Evolutionary conservation across 2,888 invertebrate genomes (phyloP).

Genomic region (Mesorhabditis spiculigera): DNA sequence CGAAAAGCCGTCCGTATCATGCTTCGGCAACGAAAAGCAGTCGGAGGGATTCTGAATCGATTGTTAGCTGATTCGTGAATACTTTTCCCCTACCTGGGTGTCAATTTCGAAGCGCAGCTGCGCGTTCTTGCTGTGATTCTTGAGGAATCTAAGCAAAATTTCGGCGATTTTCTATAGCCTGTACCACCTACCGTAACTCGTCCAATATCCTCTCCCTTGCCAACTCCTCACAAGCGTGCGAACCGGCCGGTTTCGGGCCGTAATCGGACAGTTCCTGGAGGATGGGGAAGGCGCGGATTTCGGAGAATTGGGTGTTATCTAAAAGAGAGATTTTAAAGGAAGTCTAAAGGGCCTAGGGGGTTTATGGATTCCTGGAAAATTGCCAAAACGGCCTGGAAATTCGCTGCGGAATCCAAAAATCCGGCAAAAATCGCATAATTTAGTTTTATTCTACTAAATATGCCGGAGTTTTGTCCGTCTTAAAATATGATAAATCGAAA

Average conservation of each 20-base stretch:
- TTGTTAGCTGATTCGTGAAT: background rate
- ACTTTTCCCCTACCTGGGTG: background rate
- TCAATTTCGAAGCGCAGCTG: background rate
- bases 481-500: too few species aligned
- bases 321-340: conserved; percentile 7
- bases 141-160: background rate
- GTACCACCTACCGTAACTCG: conserved; percentile 24
- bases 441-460: too few species aligned
- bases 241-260: conserved; percentile 44
- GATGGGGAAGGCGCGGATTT: conserved; percentile 27
- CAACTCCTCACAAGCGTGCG: conserved; percentile 35
- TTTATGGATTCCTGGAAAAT: too few species aligned
- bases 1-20: background rate
- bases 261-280: conserved; percentile 33
- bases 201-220: conserved; percentile 31
- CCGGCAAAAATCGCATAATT: too few species aligned
- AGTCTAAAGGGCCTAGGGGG: too few species aligned
- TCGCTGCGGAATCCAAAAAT: too few species aligned
- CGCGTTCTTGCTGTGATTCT: too few species aligned
- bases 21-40: background rate
- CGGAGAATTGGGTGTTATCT: conserved; percentile 42
- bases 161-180: background rate
- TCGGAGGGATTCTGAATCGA: background rate
- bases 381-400: too few species aligned
- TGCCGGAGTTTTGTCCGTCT: too few species aligned